These are phyloP conservation scores for Bufo gargarizans DNA, from an alignment of 2,113 vertebrate genomes.

Conservation along the genomic window DNA sequence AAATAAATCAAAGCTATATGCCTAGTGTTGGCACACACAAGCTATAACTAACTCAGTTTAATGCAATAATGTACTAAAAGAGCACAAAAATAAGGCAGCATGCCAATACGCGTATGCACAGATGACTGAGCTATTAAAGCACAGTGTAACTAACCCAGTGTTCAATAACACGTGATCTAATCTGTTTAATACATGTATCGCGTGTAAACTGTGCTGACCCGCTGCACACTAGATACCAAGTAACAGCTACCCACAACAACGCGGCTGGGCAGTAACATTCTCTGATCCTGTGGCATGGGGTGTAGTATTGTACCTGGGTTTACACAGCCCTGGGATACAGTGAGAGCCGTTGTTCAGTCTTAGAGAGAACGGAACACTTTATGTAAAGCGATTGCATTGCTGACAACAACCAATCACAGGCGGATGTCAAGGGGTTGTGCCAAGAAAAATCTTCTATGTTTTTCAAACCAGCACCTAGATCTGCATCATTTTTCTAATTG, in stretches of 20 bases:
- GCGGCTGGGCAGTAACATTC: background rate
- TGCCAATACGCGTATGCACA: background rate
- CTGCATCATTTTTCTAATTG: too few species aligned
- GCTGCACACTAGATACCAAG: background rate
- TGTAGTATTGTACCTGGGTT: background rate
- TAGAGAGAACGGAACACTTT: too few species aligned
- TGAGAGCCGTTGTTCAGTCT: too few species aligned
- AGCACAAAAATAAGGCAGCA: slow-evolving; percentile 6
- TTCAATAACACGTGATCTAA: background rate
- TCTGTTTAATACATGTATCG: background rate
- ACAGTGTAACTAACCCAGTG: background rate
- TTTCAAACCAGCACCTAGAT: too few species aligned
- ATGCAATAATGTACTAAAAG: background rate
- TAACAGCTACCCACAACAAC: background rate
- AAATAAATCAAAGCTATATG: slow-evolving; percentile 16
- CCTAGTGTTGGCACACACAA: background rate
- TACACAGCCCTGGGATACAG: background rate
- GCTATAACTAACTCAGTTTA: slow-evolving; percentile 6
- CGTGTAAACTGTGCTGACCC: background rate
- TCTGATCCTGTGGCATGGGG: background rate
- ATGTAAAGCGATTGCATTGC: too few species aligned
- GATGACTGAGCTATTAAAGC: slow-evolving; percentile 13
- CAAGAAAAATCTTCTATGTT: too few species aligned
- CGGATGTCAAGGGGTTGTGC: too few species aligned
- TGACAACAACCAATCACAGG: too few species aligned